phyloP scores from a whole-genome alignment of 2,888 invertebrate genomes.

The Drosophila merina region DNA sequence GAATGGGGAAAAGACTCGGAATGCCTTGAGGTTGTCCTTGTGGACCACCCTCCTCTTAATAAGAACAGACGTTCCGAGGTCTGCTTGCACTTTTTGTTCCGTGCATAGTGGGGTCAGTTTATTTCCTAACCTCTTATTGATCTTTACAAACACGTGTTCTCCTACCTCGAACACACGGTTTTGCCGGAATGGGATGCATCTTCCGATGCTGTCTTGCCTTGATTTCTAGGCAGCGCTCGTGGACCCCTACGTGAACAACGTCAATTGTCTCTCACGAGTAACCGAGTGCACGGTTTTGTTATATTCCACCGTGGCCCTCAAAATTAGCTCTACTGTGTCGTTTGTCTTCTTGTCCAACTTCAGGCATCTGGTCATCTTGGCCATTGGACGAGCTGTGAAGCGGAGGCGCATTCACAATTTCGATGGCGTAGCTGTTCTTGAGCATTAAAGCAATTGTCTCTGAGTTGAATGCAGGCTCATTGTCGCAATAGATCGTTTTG shows the following conservation, averaged over 20 bases:
- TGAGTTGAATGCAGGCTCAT: too few species aligned
- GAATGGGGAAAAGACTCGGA: too few species aligned
- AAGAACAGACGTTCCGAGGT: background rate
- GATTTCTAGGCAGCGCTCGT: too few species aligned
- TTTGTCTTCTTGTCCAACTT: constrained; percentile 5
- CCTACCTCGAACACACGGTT: constrained; percentile 26
- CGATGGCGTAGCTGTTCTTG: background rate
- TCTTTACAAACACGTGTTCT: background rate
- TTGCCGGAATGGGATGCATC: constrained; percentile 3
- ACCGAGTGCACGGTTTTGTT: constrained; percentile 12
- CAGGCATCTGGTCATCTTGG: constrained; percentile 3
- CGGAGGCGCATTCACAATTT: background rate
- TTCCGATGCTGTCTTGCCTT: too few species aligned
- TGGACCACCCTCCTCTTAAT: constrained; percentile 1
- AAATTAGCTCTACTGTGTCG: constrained; percentile 7
- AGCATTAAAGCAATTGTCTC: too few species aligned
- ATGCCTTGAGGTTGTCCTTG: constrained; percentile 2
- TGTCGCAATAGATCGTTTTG: too few species aligned
- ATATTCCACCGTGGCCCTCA: constrained; percentile 4
- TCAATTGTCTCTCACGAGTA: background rate
- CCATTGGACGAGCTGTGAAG: background rate
- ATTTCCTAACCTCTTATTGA: constrained; percentile 17
- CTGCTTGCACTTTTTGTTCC: background rate
- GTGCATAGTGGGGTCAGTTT: constrained; percentile 9
- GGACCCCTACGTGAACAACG: too few species aligned